Evolutionary conservation across 2,888 invertebrate genomes (phyloP), one percentile per base, ranked within the genome.

Genomic region (Clanis bilineata): DNA sequence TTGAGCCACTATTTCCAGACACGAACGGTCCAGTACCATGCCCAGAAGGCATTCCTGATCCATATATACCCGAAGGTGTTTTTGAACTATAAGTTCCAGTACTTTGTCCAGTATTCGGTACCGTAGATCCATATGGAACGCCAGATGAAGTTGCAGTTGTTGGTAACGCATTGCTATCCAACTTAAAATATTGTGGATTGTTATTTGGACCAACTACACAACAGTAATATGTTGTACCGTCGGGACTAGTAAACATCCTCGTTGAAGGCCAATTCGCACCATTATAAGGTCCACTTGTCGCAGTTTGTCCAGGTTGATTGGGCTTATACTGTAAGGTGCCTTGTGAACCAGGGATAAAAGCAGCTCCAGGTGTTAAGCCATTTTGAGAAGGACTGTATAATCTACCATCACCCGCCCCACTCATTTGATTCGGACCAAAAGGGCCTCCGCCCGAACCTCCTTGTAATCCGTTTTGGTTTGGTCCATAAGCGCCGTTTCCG

Each of bases 151-250:
- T 12, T 23, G 55, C 61, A 56, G 45, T 21, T 44, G 61, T 59
- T 15, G 57, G 45, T 43, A 28, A 38, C 3, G 25, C 12, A 21
- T 60, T 57, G 45, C 64, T 64, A 44, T 62, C 66, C 55, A 66
- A 62, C 38, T 58, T 62, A 22, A 64, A 63, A 57, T 68, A 71
- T 62, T 71, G 71, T 36, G 68, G 71, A 62, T 69, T 69, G 44
- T 69, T 72, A 55, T 70, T 72, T 6, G 78, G 73, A 25, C 73
- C 73, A 3, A 72, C 70, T 38, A 76, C 72, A 65, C 82, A 82
- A 58, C 82, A 82, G 61, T 76, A 77, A 63, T 79, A 82, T 36
- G 73, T 71, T 6, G 70, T 61, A 21, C 81, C 82, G 47, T 76
- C 74, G 39, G 77, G 69, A 22, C 74, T 76, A 51, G 67, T 60